Evolutionary conservation across 2,888 invertebrate species (phyloP), one percentile per base, ranked within the genome.

Genomic region (Sycophila texana): DNA sequence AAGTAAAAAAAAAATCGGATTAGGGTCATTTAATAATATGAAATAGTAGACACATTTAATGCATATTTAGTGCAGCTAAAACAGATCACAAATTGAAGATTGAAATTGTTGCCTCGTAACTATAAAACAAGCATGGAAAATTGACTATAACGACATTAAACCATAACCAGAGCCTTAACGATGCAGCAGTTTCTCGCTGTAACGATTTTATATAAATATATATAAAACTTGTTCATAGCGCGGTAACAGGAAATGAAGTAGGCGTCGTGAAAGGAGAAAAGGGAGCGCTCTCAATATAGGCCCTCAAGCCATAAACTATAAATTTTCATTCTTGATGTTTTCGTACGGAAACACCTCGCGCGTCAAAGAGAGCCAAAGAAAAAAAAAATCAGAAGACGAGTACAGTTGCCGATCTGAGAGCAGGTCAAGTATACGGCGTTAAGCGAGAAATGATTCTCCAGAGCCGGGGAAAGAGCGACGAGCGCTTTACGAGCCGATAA

Each of bases 361-460:
- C 39, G 39, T 39, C 39, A 63, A 53, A 73, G 47, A 14, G n/a
- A 26, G 26, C 39, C n/a, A n/a, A n/a, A n/a, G 72, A 71, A 30
- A 13, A 20, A 68, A 53, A 20, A 47, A 66, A 66, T 55, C 49
- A 16, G 26, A 39, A 39, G 1, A 26, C 63, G 10, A 26, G 2
- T 30, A 30, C 26, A 26, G 16, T 10, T 30, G 39, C n/a, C n/a
- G 70, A 61, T 71, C 63, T 30, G 18, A n/a, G 18, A 49, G 47
- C 63, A 76, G 82, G 82, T 84, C 84, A 83, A 84, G 84, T 82
- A 83, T 84, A 82, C 75, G 61, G 81, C 84, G 84, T 84, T 87
- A 87, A 87, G 86, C 86, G 81, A 84, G 83, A 77, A 86, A 85
- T 84, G 84, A 86, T 87, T 84, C 82, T 81, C 79, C 30, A 63